A percentile compares a stretch with the other conserved stretches of the same genome.
phyloP scores from a whole-genome alignment of 2,113 vertebrate genomes.

The Cyprinus carpio region DNA sequence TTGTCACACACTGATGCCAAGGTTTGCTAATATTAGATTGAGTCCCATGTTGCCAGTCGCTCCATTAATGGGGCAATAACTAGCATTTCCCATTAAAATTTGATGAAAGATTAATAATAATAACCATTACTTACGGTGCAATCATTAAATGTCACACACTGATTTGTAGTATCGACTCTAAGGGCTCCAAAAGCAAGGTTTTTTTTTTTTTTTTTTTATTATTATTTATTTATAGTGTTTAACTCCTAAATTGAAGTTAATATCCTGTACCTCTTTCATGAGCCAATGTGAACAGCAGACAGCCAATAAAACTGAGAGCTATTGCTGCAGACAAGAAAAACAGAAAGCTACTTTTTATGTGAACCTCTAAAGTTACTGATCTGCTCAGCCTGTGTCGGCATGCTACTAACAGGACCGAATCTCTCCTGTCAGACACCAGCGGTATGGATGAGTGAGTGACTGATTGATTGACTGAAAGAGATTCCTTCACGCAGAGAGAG shows the following conservation, averaged over 20 bases:
- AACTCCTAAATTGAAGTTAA: slow-evolving; percentile 33
- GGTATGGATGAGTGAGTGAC: slow-evolving; percentile 5
- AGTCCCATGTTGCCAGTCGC: slow-evolving; percentile 18
- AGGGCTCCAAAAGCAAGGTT: not conserved
- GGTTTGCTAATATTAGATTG: slow-evolving; percentile 39
- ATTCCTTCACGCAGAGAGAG: slow-evolving; percentile 9
- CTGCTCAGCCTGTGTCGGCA: not conserved
- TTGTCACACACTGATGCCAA: slow-evolving; percentile 23
- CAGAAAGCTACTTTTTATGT: not conserved
- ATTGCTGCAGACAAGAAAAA: not conserved
- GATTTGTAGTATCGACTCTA: slow-evolving; percentile 30
- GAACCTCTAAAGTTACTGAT: not conserved
- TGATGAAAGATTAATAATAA: slow-evolving; percentile 42
- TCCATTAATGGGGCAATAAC: slow-evolving; percentile 36
- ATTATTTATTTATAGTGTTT: not conserved
- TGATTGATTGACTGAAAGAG: not conserved
- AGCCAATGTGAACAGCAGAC: slow-evolving; percentile 4
- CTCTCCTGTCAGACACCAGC: slow-evolving; percentile 27
- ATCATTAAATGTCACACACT: slow-evolving; percentile 22
- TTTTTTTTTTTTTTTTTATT: not conserved
- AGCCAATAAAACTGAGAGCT: not conserved
- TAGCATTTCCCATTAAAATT: slow-evolving; percentile 27
- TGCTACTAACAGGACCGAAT: slow-evolving; percentile 17
- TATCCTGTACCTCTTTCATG: slow-evolving; percentile 27
- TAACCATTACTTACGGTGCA: slow-evolving; percentile 15